Conservation (phyloP, 2,797 vertebrate genomes). For the Enteromius radiatus region DNA sequence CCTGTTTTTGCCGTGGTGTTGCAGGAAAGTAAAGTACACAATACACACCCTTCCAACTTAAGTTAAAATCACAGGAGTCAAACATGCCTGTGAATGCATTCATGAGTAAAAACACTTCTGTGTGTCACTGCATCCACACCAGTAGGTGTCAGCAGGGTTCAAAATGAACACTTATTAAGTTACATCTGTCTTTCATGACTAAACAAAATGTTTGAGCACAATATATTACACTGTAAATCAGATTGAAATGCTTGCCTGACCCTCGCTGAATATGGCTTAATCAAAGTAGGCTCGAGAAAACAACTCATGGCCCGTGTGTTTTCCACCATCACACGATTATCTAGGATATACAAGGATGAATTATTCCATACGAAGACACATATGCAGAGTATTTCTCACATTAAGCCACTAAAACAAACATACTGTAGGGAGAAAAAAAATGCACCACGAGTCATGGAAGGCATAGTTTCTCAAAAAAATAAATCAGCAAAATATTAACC, state of each 20-base stretch:
- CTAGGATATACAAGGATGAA: background rate
- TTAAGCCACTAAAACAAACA: background rate
- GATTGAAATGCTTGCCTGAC: background rate
- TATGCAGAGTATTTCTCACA: constrained; percentile 2
- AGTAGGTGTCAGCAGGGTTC: background rate
- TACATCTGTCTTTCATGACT: background rate
- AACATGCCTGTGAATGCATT: background rate
- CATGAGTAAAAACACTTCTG: too few relatives aligned
- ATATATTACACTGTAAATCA: background rate
- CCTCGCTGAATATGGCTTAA: background rate
- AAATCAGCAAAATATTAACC: background rate
- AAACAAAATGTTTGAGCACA: background rate
- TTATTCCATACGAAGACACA: background rate
- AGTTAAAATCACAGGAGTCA: background rate
- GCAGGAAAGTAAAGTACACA: background rate
- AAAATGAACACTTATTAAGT: background rate
- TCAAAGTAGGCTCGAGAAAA: background rate
- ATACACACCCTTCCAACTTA: background rate
- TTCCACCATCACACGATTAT: background rate
- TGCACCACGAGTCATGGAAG: background rate
- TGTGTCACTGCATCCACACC: background rate
- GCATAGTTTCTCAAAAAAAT: background rate
- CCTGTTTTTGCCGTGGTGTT: background rate
- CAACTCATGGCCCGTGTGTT: too few relatives aligned
- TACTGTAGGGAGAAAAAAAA: too few relatives aligned